Conservation (phyloP, 2,888 invertebrate genomes). For the Erynnis tages region DNA sequence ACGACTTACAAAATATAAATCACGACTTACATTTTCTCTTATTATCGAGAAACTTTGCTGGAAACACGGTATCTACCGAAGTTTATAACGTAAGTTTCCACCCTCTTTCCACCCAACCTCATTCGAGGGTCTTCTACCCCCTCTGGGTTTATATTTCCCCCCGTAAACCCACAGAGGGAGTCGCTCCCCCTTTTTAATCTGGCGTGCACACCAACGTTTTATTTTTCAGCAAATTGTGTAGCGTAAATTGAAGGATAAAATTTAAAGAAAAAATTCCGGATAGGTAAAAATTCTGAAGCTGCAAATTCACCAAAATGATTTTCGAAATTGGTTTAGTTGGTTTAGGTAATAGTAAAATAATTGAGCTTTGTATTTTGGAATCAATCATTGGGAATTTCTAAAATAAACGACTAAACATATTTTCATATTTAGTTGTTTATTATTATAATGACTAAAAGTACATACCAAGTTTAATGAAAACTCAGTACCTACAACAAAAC, state of each 20-base stretch:
- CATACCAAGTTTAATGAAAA: too few species aligned
- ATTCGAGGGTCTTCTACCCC: neutral
- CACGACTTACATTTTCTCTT: neutral
- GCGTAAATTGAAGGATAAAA: neutral
- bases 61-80: neutral
- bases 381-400: too few species aligned
- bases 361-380: too few species aligned
- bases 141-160: neutral
- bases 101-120: neutral
- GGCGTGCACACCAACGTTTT: neutral
- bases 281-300: too few species aligned
- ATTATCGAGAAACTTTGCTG: neutral
- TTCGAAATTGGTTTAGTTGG: too few species aligned
- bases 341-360: too few species aligned
- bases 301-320: too few species aligned
- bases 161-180: neutral
- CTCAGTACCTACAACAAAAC: too few species aligned
- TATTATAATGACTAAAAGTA: too few species aligned
- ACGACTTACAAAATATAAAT: neutral
- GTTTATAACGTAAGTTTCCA: neutral
- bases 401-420: too few species aligned
- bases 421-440: too few species aligned
- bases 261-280: neutral
- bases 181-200: neutral
- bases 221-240: neutral